Conservation (phyloP, 1,140 invertebrate genomes). For the Helicoverpa zea region DNA sequence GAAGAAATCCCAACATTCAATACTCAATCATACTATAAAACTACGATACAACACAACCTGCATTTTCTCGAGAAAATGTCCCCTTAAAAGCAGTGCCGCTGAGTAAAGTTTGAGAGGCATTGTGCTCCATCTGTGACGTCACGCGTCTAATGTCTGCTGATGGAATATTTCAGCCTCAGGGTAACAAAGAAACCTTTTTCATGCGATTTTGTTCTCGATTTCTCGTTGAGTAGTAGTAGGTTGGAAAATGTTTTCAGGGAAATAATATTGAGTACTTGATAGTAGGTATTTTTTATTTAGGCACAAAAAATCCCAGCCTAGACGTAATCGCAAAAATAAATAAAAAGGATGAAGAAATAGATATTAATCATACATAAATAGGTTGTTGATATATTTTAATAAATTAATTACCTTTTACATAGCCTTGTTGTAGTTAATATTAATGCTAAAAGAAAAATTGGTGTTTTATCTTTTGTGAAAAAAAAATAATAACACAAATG, state of each 20-base stretch:
- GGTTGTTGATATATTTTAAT: no score
- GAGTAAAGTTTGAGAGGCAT: slow-evolving; percentile 12
- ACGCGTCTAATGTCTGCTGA: slow-evolving; percentile 9
- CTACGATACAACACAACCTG: background rate
- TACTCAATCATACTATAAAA: no score
- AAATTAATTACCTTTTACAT: no score
- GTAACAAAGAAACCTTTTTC: slow-evolving; percentile 19
- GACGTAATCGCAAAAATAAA: no score
- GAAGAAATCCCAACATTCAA: no score
- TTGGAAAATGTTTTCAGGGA: background rate
- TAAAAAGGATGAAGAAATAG: no score
- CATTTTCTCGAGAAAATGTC: background rate
- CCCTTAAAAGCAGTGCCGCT: background rate
- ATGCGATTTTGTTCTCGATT: slow-evolving; percentile 6
- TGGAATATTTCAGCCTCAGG: slow-evolving; percentile 21
- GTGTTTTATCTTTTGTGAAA: no score
- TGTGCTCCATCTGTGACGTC: background rate
- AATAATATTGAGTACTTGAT: background rate
- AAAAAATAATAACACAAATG: no score
- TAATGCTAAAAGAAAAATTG: no score
- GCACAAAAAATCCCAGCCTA: no score
- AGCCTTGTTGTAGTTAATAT: no score
- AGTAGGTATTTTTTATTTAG: background rate
- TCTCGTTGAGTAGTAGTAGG: background rate
- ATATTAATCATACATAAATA: no score